Base-by-base conservation (phyloP, 1,140 invertebrate species). In the Scaptomyza pallida region DNA sequence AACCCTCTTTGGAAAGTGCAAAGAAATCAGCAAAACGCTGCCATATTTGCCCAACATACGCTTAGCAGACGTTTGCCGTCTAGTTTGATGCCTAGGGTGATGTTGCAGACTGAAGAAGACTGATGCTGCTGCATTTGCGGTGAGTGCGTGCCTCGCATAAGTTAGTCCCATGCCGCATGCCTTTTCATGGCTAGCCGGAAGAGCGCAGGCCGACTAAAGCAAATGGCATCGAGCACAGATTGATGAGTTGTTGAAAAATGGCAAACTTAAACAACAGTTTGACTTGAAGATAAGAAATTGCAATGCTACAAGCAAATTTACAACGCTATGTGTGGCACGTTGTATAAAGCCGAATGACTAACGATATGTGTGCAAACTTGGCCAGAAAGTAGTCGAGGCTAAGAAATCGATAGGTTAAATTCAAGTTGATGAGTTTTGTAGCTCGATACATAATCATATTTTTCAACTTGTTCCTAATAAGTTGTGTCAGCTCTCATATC, bases 241-340 rank as follows among this genome's bases (percentile, higher is more conserved):
- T 86, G 82, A 86, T 86, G 82, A 86, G 82, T 88, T 88, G 82
- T 88, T 86, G 82, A 88, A 88, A 88, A 86, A 88, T 86, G 71
- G 82, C 82, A 82, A 86, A 86, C 78, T 88, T 88, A 88, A 86
- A 86, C 82, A 70, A 70, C 67, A 70, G 67, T 70, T 64, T 63
- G 9, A 45, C 62, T 19, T 30, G 21, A 16, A 48, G 57, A 63
- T 63, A 69, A 68, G 47, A 30, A 19, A n/a, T n/a, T n/a, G n/a
- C n/a, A n/a, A n/a, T n/a, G n/a, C n/a, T n/a, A n/a, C n/a, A n/a
- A n/a, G n/a, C n/a, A 63, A 80, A 85, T 83, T 59, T 61, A 59
- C 63, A 67, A 60, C 48, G 56, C 52, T 68, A 55, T 50, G 54
- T 52, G 45, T 55, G 2, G 23, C 23, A 67, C 63, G 60, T 40